Base-by-base conservation (phyloP, 2,888 invertebrate genomes). In the Catocala nupta region DNA sequence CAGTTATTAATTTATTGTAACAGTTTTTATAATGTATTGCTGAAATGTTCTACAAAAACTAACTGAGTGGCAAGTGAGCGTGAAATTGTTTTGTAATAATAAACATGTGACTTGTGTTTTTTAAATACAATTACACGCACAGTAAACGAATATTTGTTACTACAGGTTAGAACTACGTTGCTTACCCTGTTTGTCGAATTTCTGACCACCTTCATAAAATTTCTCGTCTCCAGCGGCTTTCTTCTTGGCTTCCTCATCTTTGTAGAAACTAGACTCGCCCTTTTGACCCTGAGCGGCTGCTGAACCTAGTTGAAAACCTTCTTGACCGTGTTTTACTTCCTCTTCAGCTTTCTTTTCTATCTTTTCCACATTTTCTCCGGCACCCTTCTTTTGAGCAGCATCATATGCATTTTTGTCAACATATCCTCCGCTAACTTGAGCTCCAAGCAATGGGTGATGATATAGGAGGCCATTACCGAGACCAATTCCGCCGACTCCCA, bases 191-290 rank as follows among this genome's bases (percentile, higher is more conserved):
- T 95, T 95, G 73, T 95, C 94, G 62, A 94, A 86, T 64, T 95
- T 95, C 74, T 95, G 94, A 44, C 90, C 95, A 44, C 96, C 95
- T 80, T 95, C 92, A 72, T 95, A 96, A 65, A 85, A 90, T 73
- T 96, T 96, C 65, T 95, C 95, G 75, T 96, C 95, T 63, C 95
- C 95, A 4, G 91, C 90, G 9, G 94, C 92, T 83, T 95, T 95
- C 68, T 95, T 95, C 69, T 94, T 95, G 0, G 95, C 95, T 77
- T 94, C 94, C 65, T 95, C 94, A 57, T 95, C 95, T 76, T 94
- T 95, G 75, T 93, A 94, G 61, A 91, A 94, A 71, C 94, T 90
- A 0, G 94, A 90, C 61, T 94, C 94, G 56, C 94, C 95, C 52
- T 94, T 94, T 75, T 95, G 95, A 59, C 93, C 95, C 50, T 94